phyloP scores from a whole-genome alignment of 2,797 vertebrate species.

The Austrolebias charrua region DNA sequence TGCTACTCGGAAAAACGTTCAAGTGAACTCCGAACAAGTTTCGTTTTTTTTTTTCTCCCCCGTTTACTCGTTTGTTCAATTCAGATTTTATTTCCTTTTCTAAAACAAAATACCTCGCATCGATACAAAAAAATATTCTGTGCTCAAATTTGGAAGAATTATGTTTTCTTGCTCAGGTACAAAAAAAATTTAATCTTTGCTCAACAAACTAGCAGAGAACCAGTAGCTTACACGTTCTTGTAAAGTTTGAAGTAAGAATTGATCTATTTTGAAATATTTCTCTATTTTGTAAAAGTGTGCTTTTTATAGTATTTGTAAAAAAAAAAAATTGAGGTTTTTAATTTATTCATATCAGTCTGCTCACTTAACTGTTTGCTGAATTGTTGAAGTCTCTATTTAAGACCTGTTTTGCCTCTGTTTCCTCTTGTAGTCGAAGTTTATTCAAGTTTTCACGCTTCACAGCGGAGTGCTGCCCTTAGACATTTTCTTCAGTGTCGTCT shows the following conservation, averaged over 20 bases:
- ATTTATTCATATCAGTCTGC: constrained; percentile 70
- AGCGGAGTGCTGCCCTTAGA: constrained; percentile 44
- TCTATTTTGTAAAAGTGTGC: constrained; percentile 75
- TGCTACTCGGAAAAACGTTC: constrained; percentile 63
- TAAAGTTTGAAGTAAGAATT: constrained; percentile 72
- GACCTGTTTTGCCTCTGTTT: constrained; percentile 55
- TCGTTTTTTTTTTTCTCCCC: constrained; percentile 29
- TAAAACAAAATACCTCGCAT: constrained; percentile 65
- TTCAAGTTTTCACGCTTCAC: constrained; percentile 26
- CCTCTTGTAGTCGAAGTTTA: constrained; percentile 48
- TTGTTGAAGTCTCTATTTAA: constrained; percentile 29
- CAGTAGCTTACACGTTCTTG: constrained; percentile 68
- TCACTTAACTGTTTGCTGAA: background rate
- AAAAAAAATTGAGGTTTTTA: constrained; percentile 66
- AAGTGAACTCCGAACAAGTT: constrained; percentile 38
- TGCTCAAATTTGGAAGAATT: constrained; percentile 60
- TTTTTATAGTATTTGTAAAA: constrained; percentile 80
- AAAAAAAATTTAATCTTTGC: constrained; percentile 38
- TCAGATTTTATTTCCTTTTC: constrained; percentile 45
- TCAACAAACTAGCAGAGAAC: constrained; percentile 60
- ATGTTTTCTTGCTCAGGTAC: constrained; percentile 74
- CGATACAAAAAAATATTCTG: constrained; percentile 51
- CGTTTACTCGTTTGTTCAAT: constrained; percentile 60
- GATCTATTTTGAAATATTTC: constrained; percentile 76
- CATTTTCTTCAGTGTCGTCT: constrained; percentile 41